Base-by-base conservation (phyloP, 2,888 invertebrate species). In the Pachymerium ferrugineum region DNA sequence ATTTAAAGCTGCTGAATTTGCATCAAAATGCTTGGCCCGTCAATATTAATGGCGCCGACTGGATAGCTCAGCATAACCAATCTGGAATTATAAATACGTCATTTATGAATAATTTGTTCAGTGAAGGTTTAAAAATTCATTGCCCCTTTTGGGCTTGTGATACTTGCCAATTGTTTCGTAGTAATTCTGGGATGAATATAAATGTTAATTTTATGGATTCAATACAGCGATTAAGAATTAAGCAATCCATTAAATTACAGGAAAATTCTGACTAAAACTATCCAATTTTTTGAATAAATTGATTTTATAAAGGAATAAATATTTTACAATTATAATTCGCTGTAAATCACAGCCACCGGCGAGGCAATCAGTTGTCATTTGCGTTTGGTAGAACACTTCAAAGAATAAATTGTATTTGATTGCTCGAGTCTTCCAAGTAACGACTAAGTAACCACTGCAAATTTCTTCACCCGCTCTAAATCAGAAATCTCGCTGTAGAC, bases 131-230 rank as follows among this genome's bases (percentile, higher is more conserved):
- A 28, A 22, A 62, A 22, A 62, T 62, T 62, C 62, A 62, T 28
- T 62, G 62, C 5, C 62, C 62, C 5, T 62, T 62, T 25, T 62
- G 62, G 62, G 25, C 62, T 22, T 62, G 62, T 5, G 62, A 62
- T 12, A 62, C 62, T 1, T 62, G 62, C 28, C 62, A 62, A 25
- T 3, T 62, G 62, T 62, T 62, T 25, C 62, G 62, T 10, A 62
- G 12, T 14, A 62, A 62, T 62, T 25, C 62, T 3, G 62, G 25
- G 4, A 62, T 62, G 62, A 62, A 62, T 62, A 28, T 62, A 1
- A 62, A 62, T 28, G 62, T 62, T 8, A 62, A 62, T 62, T 62
- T 62, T 28, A 62, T 62, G 62, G 62, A 62, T 62, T 25, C 62
- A n/a, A 62, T 62, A 28, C 62, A 62, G n/a, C 25, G 62, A 25